phyloP scores from a whole-genome alignment of 2,797 vertebrate genomes.

The Thunnus albacares region DNA sequence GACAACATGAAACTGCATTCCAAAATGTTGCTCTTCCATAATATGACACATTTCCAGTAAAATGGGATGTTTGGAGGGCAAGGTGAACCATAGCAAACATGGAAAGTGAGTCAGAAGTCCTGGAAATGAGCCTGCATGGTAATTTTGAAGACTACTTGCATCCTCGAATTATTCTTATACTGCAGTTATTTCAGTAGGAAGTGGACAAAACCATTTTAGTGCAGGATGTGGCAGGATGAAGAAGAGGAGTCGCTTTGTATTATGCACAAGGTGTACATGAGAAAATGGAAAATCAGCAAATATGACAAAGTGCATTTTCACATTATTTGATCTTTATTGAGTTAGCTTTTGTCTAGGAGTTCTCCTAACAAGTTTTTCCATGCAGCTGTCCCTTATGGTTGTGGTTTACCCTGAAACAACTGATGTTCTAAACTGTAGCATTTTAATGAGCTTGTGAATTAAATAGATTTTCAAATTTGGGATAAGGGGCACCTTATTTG shows the following conservation, averaged over 20 bases:
- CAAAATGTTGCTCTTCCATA: neutral
- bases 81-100: slow-evolving; percentile 47
- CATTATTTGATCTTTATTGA: slow-evolving; percentile 14
- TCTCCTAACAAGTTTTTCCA: slow-evolving; percentile 6
- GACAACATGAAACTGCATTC: neutral
- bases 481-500: slow-evolving; percentile 58
- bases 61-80: slow-evolving; percentile 39
- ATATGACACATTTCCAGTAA: slow-evolving; percentile 40
- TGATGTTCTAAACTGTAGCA: slow-evolving; percentile 12
- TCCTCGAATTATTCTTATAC: slow-evolving; percentile 21
- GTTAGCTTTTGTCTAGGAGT: neutral
- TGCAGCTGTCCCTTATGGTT: slow-evolving; percentile 22
- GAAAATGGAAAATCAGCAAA: slow-evolving; percentile 9
- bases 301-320: slow-evolving; percentile 18
- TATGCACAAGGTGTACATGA: slow-evolving; percentile 6
- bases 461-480: slow-evolving; percentile 49
- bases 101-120: slow-evolving; percentile 59
- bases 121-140: slow-evolving; percentile 28
- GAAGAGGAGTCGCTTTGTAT: slow-evolving; percentile 7
- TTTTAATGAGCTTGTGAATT: slow-evolving; percentile 59
- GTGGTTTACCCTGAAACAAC: slow-evolving; percentile 36
- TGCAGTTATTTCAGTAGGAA: slow-evolving; percentile 18
- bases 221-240: slow-evolving; percentile 5
- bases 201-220: slow-evolving; percentile 1
- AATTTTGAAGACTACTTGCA: slow-evolving; percentile 8